phyloP scores from a whole-genome alignment of 2,113 vertebrate genomes.

The Cyanistes caeruleus region DNA sequence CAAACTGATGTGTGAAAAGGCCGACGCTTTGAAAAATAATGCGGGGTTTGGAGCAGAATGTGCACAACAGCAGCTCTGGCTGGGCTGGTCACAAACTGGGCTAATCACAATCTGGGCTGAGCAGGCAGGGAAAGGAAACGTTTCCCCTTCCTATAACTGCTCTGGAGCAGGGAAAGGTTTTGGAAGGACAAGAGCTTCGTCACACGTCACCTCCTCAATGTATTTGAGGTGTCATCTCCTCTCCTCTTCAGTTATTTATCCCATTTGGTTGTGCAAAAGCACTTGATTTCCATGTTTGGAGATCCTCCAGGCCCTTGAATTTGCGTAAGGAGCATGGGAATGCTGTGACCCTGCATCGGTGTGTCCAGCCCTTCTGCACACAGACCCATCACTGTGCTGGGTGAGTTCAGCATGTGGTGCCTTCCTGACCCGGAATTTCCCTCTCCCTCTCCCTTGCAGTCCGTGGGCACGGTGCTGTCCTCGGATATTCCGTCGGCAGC shows the following conservation, averaged over 20 bases:
- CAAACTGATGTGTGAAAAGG: neutral
- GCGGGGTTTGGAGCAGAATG: neutral
- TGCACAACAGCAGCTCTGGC: neutral
- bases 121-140: neutral
- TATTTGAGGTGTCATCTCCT: neutral
- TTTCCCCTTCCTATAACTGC: neutral
- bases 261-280: neutral
- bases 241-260: neutral
- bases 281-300: neutral
- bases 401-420: too few relatives aligned
- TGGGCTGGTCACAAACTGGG: neutral
- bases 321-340: neutral
- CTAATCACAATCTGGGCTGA: neutral
- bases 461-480: constrained; percentile 82
- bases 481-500: constrained; percentile 84
- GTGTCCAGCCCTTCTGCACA: fast-evolving
- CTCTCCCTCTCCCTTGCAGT: constrained; percentile 55
- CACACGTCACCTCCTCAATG: neutral
- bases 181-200: neutral
- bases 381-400: neutral
- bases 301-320: neutral
- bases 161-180: neutral
- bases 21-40: fast-evolving
- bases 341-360: fast-evolving
- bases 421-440: neutral